A percentile compares a stretch with the other conserved stretches of the same genome.
Evolutionary conservation across 1,140 invertebrate genomes (phyloP).

Genomic region (Sipha flava): DNA sequence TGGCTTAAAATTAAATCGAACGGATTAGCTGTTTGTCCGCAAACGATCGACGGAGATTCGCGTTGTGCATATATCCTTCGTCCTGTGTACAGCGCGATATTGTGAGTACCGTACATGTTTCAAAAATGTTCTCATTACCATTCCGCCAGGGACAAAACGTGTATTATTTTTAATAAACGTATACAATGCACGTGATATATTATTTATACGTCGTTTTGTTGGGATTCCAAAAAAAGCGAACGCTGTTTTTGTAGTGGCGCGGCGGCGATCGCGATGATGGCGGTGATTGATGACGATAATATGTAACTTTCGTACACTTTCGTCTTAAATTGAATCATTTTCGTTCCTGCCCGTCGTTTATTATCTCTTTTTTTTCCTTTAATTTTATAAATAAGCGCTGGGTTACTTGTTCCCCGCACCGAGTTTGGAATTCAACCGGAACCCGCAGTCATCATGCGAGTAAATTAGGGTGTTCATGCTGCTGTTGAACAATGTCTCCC

Average conservation of each 20-base stretch:
- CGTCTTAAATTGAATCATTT: background rate
- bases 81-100: no score
- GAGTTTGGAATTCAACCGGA: constrained; percentile 3
- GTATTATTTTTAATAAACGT: no score
- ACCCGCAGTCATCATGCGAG: background rate
- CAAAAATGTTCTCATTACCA: no score
- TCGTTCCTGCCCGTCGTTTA: background rate
- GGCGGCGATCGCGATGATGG: no score
- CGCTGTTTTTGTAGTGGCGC: background rate
- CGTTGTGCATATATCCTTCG: no score
- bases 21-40: background rate
- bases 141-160: no score
- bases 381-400: background rate
- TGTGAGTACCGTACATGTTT: no score
- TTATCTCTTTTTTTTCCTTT: no score
- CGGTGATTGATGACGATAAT: no score
- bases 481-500: background rate
- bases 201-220: no score
- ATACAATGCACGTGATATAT: no score
- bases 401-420: background rate
- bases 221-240: background rate
- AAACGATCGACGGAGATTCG: background rate
- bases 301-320: no score
- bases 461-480: background rate
- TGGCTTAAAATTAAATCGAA: background rate